phyloP scores from a whole-genome alignment of 2,797 vertebrate species.

The Calcarius lapponicus region DNA sequence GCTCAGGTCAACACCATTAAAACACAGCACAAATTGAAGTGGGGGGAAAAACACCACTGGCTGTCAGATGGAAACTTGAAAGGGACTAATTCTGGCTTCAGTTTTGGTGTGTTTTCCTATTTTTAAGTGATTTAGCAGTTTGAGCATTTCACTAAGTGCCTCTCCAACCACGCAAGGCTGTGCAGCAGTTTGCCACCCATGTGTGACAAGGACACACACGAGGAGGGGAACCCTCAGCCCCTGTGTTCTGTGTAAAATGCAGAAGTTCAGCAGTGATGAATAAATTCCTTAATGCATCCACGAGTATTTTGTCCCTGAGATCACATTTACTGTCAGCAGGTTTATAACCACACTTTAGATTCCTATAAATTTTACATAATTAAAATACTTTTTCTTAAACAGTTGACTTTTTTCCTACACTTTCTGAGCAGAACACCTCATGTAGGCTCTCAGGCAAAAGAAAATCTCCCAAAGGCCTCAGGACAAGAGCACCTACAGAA shows the following conservation, averaged over 20 bases:
- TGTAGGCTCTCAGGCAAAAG: neutral
- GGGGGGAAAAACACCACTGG: rapidly evolving
- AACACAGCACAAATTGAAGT: rapidly evolving
- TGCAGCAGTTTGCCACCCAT: neutral
- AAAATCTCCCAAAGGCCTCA: neutral
- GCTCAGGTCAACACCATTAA: neutral
- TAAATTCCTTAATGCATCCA: neutral
- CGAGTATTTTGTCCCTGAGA: neutral
- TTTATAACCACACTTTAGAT: neutral
- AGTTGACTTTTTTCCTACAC: neutral
- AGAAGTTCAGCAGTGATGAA: rapidly evolving
- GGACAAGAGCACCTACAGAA: neutral
- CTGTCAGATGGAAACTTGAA: neutral
- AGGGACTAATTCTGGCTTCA: neutral
- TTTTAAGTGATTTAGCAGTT: neutral
- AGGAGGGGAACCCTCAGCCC: neutral
- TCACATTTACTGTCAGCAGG: neutral
- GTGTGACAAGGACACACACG: rapidly evolving
- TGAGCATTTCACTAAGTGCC: neutral
- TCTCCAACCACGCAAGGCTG: neutral
- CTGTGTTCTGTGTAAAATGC: rapidly evolving
- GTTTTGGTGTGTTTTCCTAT: neutral
- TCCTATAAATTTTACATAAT: neutral
- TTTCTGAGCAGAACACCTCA: neutral
- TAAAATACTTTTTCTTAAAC: neutral